phyloP scores from a whole-genome alignment of 2,797 vertebrate genomes.

The Gephyroberyx darwinii region DNA sequence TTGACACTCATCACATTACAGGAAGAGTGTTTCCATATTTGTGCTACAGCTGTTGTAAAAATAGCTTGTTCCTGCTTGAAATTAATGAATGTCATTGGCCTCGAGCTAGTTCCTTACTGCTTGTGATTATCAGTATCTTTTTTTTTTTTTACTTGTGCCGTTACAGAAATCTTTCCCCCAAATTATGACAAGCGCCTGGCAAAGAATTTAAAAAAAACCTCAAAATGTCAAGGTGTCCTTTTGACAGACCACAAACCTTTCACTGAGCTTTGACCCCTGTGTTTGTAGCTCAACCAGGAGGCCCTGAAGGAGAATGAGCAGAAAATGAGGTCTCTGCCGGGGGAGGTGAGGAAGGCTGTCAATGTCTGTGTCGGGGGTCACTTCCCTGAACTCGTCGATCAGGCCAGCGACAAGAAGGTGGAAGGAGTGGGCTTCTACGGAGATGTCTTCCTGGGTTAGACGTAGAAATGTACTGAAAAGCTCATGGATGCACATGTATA shows the following conservation, averaged over 20 bases:
- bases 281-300: conserved; percentile 86
- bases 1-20: not conserved
- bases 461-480: too few species aligned
- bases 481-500: too few species aligned
- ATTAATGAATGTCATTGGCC: conserved; percentile 23
- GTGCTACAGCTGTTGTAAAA: conserved; percentile 2
- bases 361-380: conserved; percentile 78
- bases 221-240: conserved; percentile 12
- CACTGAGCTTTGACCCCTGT: conserved; percentile 41
- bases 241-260: conserved; percentile 2
- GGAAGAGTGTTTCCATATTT: not conserved
- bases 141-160: conserved; percentile 8
- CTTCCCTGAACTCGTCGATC: conserved; percentile 79
- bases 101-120: conserved; percentile 9
- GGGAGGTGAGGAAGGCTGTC: conserved; percentile 82
- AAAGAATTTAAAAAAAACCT: conserved; percentile 14
- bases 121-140: conserved; percentile 5
- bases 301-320: conserved; percentile 81
- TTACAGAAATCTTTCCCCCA: not conserved
- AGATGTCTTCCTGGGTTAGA: conserved; percentile 80
- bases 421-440: conserved; percentile 68
- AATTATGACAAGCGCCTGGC: too few species aligned
- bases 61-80: conserved; percentile 28
- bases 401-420: conserved; percentile 50
- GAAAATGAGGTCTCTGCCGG: conserved; percentile 80